These are phyloP conservation scores for Eudasyphora cyanicolor DNA, from an alignment of 2,888 invertebrate genomes.

Conservation along the genomic window DNA sequence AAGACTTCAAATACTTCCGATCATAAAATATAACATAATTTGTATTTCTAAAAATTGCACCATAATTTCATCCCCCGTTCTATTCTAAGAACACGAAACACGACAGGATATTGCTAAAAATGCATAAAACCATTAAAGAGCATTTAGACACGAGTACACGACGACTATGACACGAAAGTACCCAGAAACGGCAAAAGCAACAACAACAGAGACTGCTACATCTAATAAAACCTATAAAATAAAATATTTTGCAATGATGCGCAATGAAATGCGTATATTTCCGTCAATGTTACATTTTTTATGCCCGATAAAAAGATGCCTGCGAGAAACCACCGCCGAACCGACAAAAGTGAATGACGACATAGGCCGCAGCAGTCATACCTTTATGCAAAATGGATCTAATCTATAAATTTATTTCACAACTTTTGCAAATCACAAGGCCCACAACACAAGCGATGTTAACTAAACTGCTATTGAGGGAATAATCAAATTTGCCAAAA, in stretches of 20 bases:
- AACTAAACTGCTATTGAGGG: slow-evolving; percentile 13
- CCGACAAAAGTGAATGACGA: background rate
- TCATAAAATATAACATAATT: too few relatives aligned
- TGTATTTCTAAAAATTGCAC: too few relatives aligned
- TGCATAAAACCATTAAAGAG: slow-evolving; percentile 61
- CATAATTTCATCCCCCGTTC: background rate
- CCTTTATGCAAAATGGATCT: slow-evolving; percentile 33
- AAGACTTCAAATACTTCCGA: too few relatives aligned
- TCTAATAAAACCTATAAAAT: slow-evolving; percentile 32
- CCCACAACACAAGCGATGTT: background rate
- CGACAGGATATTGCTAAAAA: slow-evolving; percentile 34
- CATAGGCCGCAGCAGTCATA: background rate
- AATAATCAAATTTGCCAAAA: slow-evolving; percentile 41
- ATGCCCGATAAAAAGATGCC: slow-evolving; percentile 18
- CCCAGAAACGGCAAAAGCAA: background rate
- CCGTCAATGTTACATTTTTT: background rate
- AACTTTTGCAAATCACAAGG: background rate
- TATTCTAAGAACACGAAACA: background rate
- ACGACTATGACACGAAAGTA: background rate
- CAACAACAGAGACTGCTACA: background rate
- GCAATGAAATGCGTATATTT: slow-evolving; percentile 70
- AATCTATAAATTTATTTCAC: slow-evolving; percentile 31
- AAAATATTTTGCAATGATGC: slow-evolving; percentile 66
- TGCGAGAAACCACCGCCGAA: background rate
- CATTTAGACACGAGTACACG: slow-evolving; percentile 49